A percentile compares a stretch with the other conserved stretches of the same genome.
phyloP scores from a whole-genome alignment of 2,888 invertebrate species.

The Leucania comma region DNA sequence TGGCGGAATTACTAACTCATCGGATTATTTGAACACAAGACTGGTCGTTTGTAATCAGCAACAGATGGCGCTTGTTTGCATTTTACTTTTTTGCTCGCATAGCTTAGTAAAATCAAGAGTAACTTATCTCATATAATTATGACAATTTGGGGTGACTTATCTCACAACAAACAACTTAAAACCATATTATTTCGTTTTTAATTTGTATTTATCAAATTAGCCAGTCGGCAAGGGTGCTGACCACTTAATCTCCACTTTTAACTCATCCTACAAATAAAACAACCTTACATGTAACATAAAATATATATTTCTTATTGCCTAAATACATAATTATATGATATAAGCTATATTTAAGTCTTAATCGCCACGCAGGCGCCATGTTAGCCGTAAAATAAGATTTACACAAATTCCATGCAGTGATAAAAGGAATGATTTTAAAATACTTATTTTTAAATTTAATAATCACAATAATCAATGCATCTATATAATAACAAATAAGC shows the following conservation, averaged over 20 bases:
- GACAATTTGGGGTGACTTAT: too few species aligned
- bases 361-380: constrained; percentile 56
- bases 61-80: constrained; percentile 37
- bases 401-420: constrained; percentile 38
- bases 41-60: accelerated
- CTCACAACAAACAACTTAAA: too few species aligned
- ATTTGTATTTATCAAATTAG: too few species aligned
- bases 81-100: too few species aligned
- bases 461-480: constrained; percentile 39
- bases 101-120: too few species aligned
- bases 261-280: constrained; percentile 56
- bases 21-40: accelerated
- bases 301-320: constrained; percentile 79
- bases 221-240: too few species aligned
- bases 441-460: constrained; percentile 31
- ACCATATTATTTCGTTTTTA: too few species aligned
- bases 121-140: too few species aligned
- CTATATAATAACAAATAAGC: constrained; percentile 1
- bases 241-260: not conserved
- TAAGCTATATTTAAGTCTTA: constrained; percentile 59
- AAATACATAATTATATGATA: constrained; percentile 68
- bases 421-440: constrained; percentile 50
- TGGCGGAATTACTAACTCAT: constrained; percentile 15
- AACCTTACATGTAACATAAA: constrained; percentile 67
- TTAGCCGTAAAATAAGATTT: constrained; percentile 12